These are phyloP conservation scores for Scophthalmus maximus DNA, from an alignment of 2,113 vertebrate species.

Conservation along the genomic window DNA sequence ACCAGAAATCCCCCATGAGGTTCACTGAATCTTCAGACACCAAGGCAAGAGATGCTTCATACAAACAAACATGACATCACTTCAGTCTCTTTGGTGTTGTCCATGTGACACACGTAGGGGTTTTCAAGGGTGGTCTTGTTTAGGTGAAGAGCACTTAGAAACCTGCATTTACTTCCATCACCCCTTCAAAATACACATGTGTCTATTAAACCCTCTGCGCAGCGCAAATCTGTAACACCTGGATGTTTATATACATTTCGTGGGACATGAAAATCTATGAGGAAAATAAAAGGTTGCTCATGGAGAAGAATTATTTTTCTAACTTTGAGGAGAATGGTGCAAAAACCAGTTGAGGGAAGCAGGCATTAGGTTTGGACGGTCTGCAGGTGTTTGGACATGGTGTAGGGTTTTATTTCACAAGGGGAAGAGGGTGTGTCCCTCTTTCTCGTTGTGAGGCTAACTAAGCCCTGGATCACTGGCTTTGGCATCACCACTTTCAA, in stretches of 20 bases:
- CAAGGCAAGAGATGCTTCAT: conserved; percentile 1
- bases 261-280: conserved; percentile 4
- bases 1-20: conserved; percentile 32
- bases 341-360: conserved; percentile 39
- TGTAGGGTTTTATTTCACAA: conserved; percentile 59
- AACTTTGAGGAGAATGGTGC: conserved; percentile 12
- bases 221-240: background rate
- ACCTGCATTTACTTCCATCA: background rate
- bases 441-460: conserved; percentile 46
- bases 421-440: conserved; percentile 39
- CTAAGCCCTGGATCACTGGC: conserved; percentile 61
- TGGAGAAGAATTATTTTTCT: conserved; percentile 17
- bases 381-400: conserved; percentile 64
- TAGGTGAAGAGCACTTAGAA: too few species aligned
- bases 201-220: conserved; percentile 6
- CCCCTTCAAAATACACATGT: conserved; percentile 8
- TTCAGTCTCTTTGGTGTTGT: conserved; percentile 20
- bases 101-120: background rate
- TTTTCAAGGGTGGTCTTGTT: too few species aligned
- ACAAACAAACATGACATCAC: conserved; percentile 56
- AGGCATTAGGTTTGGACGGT: conserved; percentile 25
- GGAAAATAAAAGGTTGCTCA: conserved; percentile 14
- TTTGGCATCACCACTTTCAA: conserved; percentile 55
- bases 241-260: conserved; percentile 14
- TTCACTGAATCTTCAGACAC: conserved; percentile 36